These are phyloP conservation scores for Limosa lapponica DNA, from an alignment of 2,797 vertebrate genomes.

Conservation along the genomic window DNA sequence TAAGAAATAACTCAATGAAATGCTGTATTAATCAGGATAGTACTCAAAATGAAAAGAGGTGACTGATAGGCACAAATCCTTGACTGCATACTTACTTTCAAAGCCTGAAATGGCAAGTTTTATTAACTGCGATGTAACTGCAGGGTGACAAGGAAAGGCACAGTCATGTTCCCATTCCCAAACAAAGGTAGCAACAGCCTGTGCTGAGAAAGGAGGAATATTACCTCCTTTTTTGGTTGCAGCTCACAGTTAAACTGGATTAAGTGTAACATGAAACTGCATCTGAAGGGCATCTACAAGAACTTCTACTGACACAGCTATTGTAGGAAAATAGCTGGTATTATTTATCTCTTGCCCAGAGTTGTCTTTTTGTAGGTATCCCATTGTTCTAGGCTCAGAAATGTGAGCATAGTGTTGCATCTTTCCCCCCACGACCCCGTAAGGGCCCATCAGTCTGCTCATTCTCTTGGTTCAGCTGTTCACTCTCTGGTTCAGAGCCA, in stretches of 20 bases:
- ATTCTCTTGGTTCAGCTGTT: background rate
- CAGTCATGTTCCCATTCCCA: background rate
- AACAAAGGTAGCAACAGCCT: background rate
- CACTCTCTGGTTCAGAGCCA: background rate
- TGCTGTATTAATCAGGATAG: background rate
- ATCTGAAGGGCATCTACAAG: background rate
- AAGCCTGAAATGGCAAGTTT: background rate
- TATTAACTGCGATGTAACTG: background rate
- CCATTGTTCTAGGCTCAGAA: background rate
- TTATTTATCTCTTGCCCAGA: background rate
- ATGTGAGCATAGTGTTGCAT: background rate
- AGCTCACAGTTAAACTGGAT: background rate
- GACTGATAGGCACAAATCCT: background rate
- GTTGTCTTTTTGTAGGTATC: conserved; percentile 11
- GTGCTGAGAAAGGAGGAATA: background rate
- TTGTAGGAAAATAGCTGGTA: background rate
- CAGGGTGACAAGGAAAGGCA: background rate
- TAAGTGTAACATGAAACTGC: conserved; percentile 8
- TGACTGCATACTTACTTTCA: background rate
- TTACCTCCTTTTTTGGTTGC: background rate
- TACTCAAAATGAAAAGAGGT: background rate
- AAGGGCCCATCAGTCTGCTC: background rate
- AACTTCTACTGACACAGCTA: background rate
- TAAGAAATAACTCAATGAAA: background rate
- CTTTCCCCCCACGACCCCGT: fast-evolving